Conservation (phyloP, 2,797 vertebrate genomes). For the Avahi laniger region DNA sequence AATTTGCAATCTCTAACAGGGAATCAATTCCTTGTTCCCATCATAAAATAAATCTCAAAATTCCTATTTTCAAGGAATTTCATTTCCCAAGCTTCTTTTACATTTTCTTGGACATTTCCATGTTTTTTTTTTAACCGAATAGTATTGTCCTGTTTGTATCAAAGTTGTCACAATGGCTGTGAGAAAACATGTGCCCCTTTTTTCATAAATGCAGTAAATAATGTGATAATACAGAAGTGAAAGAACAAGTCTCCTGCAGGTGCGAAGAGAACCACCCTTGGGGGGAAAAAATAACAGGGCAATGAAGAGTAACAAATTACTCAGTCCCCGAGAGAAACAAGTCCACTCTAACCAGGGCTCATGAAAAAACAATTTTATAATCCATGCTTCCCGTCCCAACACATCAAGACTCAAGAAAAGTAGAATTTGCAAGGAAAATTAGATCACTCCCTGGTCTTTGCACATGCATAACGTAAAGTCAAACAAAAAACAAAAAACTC, state of each 20-base stretch:
- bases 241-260: slow-evolving; percentile 74
- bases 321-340: neutral
- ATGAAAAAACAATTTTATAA: neutral
- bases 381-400: neutral
- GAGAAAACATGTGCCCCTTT: slow-evolving; percentile 21
- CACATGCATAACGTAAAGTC: neutral
- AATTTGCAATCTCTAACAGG: neutral
- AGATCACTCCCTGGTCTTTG: neutral
- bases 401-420: neutral
- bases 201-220: slow-evolving; percentile 54
- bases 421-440: neutral
- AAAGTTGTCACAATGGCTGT: neutral
- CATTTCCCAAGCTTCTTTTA: neutral
- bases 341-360: neutral
- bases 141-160: neutral
- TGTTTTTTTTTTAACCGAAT: neutral
- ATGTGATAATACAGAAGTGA: slow-evolving; percentile 78
- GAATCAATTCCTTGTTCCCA: neutral
- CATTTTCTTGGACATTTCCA: neutral
- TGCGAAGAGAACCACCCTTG: slow-evolving; percentile 64
- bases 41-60: neutral
- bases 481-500: neutral
- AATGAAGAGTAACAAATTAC: slow-evolving; percentile 58
- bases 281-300: slow-evolving; percentile 49
- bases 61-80: neutral